Base-by-base conservation (phyloP, 2,888 invertebrate species). In the Phalera bucephala region DNA sequence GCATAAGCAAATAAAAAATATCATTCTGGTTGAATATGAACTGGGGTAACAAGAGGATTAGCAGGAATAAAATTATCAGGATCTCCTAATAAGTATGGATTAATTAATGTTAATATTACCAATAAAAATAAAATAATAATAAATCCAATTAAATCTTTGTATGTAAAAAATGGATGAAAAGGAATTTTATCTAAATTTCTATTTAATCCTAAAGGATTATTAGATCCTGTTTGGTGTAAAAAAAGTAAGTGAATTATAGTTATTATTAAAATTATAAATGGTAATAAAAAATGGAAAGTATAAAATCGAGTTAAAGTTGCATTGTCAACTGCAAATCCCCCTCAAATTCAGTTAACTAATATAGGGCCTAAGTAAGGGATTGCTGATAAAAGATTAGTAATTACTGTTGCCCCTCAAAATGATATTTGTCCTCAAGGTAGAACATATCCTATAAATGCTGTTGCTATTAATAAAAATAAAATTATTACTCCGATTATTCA, bases 1-100 rank as follows among this genome's bases (percentile, higher is more conserved):
- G 95, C 94, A 77, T 95, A 95, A 8, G 95, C 94, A 90, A 95
- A 95, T 89, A 95, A 75, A 64, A 95, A 96, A 75, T 95, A 95
- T 93, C 95, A 95, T 92, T 96, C 95, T 28, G 95, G 95, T 91
- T 95, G 93, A 87, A 95, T 95, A 69, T 95, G 95, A 4, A 91
- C 72, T 0, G 95, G 94, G 0, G 94, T 95, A 9, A 93, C 89
- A 85, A 94, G 62, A 0, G 93, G 91, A 51, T 94, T 94, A 2
- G 94, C 94, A 0, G 92, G 92, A 11, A 91, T 93, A 83, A 94
- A 95, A 83, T 95, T 95, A 87, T 94, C 94, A 0, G 93, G 93
- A 15, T 95, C 94, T 55, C 91, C 90, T 71, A 95, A 59, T 68
- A 93, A 45, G 58, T 92, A 91, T 0, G 94, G 94, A 2, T 78